Evolutionary conservation across 2,113 vertebrate genomes (phyloP), one percentile per base, ranked within the genome.

Genomic region (Synodontis membranacea): DNA sequence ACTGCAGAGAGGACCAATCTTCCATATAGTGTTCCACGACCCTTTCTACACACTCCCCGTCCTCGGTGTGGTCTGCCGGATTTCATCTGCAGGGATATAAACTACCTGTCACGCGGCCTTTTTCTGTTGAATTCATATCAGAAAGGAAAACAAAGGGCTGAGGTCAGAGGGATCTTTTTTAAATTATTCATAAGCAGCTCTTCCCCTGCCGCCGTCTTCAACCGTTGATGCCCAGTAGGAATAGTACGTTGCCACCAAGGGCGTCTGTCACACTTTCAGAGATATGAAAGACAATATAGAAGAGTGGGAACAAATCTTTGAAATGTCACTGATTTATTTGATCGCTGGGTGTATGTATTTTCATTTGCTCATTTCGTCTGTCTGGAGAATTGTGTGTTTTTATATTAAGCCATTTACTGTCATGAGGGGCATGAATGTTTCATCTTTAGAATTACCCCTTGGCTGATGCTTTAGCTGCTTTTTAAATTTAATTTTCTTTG

Each of bases 61-160:
- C 90, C 88, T 90, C 92, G 83, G 85, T 50, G 87, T 87, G 90
- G 91, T 89, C 93, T 94, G 93, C 92, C 91, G 91, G 91, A 91
- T 93, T 91, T 92, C 91, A 92, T 92, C 92, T 92, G 92, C 52
- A 83, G 91, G 87, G 92, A 94, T 93, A 94, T 94, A 93, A 95
- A 93, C 90, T 93, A 93, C 91, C 94, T 94, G 95, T 94, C 94
- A 94, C 85, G 50, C 86, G 64, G 89, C 90, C 87, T 92, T 92
- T 94, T 93, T 91, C 91, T 92, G 89, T 88, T 89, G 91, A 95
- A 94, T 94, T 94, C 92, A 94, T 94, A 95, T 94, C 93, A 92
- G 92, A 93, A 89, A 92, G 88, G 89, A 94, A 94, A 94, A 93
- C 93, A 94, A 93, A 93, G 91, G 92, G 92, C 90, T 74, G 88